These are phyloP conservation scores for Brachionichthys hirsutus DNA, from an alignment of 2,113 vertebrate genomes.

Conservation along the genomic window DNA sequence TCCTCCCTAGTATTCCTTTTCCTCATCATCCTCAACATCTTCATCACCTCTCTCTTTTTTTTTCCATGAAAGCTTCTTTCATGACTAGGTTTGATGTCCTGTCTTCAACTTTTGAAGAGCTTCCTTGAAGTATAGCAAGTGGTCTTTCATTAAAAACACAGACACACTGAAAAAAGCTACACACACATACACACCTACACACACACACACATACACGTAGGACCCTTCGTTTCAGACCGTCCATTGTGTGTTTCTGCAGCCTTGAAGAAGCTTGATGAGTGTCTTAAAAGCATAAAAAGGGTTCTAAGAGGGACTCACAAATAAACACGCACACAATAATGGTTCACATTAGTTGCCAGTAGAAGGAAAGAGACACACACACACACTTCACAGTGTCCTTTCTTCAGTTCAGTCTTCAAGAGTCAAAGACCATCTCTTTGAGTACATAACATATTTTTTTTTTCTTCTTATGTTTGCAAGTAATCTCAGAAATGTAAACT, in stretches of 20 bases:
- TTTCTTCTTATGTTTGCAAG: constrained; percentile 24
- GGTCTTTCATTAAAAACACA: constrained; percentile 51
- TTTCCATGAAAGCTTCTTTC: constrained; percentile 79
- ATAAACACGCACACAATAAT: constrained; percentile 64
- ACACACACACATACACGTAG: constrained; percentile 24
- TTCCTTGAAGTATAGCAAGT: constrained; percentile 77
- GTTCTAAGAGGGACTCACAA: constrained; percentile 62
- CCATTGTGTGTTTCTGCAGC: constrained; percentile 72
- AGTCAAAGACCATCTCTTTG: constrained; percentile 6
- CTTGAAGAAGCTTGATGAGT: constrained; percentile 77
- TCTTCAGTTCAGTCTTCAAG: constrained; percentile 43
- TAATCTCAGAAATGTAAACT: constrained; percentile 28
- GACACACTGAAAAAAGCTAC: constrained; percentile 48
- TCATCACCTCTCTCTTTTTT: constrained; percentile 77
- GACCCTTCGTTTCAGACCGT: constrained; percentile 52
- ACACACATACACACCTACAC: constrained; percentile 13
- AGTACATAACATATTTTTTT: neutral
- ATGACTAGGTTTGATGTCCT: constrained; percentile 74
- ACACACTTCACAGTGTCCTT: constrained; percentile 47
- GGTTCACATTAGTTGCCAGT: constrained; percentile 63
- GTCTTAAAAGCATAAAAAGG: constrained; percentile 80
- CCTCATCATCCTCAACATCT: constrained; percentile 42
- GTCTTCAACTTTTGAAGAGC: constrained; percentile 76
- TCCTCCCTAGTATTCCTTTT: constrained; percentile 61
- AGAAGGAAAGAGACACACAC: constrained; percentile 32